A percentile compares a stretch with the other conserved stretches of the same genome.
These are phyloP conservation scores for Odontomachus brunneus DNA, from an alignment of 1,140 invertebrate species.

Conservation along the genomic window DNA sequence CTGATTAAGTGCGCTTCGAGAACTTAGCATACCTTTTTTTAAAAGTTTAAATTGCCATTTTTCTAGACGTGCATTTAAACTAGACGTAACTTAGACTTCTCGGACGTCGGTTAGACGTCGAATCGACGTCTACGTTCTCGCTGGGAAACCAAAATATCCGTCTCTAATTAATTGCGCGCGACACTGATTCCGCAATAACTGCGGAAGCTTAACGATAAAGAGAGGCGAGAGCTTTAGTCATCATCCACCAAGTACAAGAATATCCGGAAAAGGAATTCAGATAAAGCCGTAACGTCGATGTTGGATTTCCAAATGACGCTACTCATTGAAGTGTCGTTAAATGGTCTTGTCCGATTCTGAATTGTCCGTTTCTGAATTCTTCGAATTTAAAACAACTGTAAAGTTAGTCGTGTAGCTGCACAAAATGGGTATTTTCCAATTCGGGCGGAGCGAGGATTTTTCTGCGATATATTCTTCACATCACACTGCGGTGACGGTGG, in stretches of 20 bases:
- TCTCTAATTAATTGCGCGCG: too few species aligned
- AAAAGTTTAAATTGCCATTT: too few species aligned
- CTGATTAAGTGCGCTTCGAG: too few species aligned
- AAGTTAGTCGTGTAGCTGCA: neutral
- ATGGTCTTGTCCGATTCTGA: too few species aligned
- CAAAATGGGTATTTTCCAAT: constrained; percentile 55
- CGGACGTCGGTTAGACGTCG: too few species aligned
- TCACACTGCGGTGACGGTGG: constrained; percentile 85
- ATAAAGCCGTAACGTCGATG: neutral
- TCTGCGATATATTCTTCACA: constrained; percentile 85
- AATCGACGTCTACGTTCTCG: too few species aligned
- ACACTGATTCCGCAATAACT: neutral
- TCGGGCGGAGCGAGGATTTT: constrained; percentile 82
- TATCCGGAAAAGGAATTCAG: constrained; percentile 28
- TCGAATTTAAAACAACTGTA: neutral
- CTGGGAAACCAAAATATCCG: too few species aligned
- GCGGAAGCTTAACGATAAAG: constrained; percentile 25
- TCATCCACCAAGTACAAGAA: neutral
- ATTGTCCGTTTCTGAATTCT: too few species aligned
- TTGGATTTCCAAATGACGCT: too few species aligned
- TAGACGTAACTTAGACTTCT: too few species aligned
- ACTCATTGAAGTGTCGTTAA: neutral
- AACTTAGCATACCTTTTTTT: too few species aligned
- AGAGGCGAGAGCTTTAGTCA: constrained; percentile 9
- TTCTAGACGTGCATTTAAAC: too few species aligned